Conservation (phyloP, 2,113 vertebrate genomes). For the Noturus placidus region DNA sequence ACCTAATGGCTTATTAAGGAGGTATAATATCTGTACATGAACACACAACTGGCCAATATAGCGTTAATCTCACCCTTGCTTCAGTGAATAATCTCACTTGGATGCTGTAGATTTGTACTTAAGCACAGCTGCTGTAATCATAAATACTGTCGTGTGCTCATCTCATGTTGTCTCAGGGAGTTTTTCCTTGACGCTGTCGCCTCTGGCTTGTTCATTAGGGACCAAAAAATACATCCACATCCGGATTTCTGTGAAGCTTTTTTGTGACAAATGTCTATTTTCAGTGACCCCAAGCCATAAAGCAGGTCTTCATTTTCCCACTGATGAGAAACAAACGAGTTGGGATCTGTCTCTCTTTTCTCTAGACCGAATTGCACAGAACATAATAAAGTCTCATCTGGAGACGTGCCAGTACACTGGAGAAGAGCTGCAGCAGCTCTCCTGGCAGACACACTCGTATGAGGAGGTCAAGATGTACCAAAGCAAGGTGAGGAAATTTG, state of each 20-base stretch:
- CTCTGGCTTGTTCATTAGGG: background rate
- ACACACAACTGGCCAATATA: background rate
- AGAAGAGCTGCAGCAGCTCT: slow-evolving; percentile 95
- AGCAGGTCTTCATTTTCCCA: background rate
- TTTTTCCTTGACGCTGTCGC: background rate
- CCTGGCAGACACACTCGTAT: slow-evolving; percentile 97
- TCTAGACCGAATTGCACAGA: slow-evolving; percentile 96
- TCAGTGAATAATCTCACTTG: background rate
- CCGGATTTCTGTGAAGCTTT: background rate
- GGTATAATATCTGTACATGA: background rate
- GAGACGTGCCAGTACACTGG: slow-evolving; percentile 98
- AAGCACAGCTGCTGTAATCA: background rate
- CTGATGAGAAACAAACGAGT: background rate
- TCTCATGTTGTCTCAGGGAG: background rate
- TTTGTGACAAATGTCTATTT: background rate
- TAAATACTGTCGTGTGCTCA: background rate
- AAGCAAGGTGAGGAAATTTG: slow-evolving; percentile 84
- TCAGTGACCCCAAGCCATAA: background rate
- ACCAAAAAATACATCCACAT: background rate
- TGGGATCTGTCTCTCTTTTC: slow-evolving; percentile 9
- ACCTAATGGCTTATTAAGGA: background rate
- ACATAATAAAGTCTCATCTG: slow-evolving; percentile 98
- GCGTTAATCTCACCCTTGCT: background rate
- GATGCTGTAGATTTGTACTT: no score
- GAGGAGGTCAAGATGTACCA: slow-evolving; percentile 98